phyloP scores from a whole-genome alignment of 2,888 invertebrate genomes.

The Arctia plantaginis region DNA sequence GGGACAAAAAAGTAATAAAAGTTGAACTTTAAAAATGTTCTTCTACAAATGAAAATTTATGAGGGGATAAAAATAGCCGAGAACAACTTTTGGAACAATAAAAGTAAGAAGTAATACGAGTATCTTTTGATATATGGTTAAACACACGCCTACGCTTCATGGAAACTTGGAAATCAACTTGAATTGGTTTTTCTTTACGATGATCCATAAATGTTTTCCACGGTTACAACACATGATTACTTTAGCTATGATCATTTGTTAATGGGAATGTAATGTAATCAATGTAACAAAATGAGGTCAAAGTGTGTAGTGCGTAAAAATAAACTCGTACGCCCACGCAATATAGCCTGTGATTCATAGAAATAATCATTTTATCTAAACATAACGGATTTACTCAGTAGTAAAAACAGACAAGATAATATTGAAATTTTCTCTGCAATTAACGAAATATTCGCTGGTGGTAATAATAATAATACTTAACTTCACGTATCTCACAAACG shows the following conservation, averaged over 20 bases:
- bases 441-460: no score
- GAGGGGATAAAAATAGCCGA: conserved; percentile 5
- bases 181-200: background rate
- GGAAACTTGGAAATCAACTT: background rate
- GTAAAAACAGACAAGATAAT: no score
- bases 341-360: no score
- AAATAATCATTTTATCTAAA: background rate
- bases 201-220: background rate
- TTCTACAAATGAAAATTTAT: conserved; percentile 20
- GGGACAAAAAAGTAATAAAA: background rate
- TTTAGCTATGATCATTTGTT: background rate
- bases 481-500: no score
- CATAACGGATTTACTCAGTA: background rate
- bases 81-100: conserved; percentile 27
- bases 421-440: no score
- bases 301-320: no score
- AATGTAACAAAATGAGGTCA: no score
- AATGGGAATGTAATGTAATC: background rate
- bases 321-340: no score
- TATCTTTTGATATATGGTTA: conserved; percentile 29
- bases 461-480: no score
- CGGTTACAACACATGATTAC: background rate
- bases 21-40: background rate
- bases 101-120: conserved; percentile 42
- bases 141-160: conserved; percentile 11